Base-by-base conservation (phyloP, 92 coral and sea anemone species). In the Bergia sp. region DNA sequence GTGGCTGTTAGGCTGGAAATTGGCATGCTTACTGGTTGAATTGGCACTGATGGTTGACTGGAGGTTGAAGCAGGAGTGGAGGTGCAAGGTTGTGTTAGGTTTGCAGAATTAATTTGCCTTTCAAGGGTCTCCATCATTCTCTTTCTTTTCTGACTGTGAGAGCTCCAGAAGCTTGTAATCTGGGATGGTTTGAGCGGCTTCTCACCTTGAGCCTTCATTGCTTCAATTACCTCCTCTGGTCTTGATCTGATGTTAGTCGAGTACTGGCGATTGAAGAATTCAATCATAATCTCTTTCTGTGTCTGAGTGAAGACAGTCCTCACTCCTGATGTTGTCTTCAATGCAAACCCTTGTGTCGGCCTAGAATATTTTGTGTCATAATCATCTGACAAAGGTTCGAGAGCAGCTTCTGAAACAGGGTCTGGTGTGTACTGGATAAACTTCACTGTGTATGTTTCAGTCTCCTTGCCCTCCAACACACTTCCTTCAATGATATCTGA, bases 211-310 rank as follows among this genome's bases (percentile, higher is more conserved):
- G 53, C 20, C 29, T 49, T 6, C 90, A 90, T 86, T 6, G 85
- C 90, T 40, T 86, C 81, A 20, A 80, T 86, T 0, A 86, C 92
- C 1, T 79, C 89, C 45, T 71, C 44, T 8, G 92, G 85, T 6
- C 75, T 40, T 21, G 90, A 85, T 47, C 92, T 3, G 29, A 90
- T 72, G 15, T 89, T 89, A 21, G 86, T 80, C 5, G 80, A 37
- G 18, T 89, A 73, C 57, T 90, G 92, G 23, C 90, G 64, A 82
- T 90, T 86, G 80, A 86, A 90, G 77, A 85, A 86, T 43, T 90
- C 92, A 18, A 90, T 42, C 90, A 81, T 81, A 3, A 90, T 73
- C 37, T 90, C 92, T 81, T 81, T 90, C 55, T 90, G 92, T 12
- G 4, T 13, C 45, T 73, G 61, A 8, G 87, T 79, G 13, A 90